phyloP scores from a whole-genome alignment of 30 jellyfish, hydroid and myxozoan species.

The Pelagia noctiluca region DNA sequence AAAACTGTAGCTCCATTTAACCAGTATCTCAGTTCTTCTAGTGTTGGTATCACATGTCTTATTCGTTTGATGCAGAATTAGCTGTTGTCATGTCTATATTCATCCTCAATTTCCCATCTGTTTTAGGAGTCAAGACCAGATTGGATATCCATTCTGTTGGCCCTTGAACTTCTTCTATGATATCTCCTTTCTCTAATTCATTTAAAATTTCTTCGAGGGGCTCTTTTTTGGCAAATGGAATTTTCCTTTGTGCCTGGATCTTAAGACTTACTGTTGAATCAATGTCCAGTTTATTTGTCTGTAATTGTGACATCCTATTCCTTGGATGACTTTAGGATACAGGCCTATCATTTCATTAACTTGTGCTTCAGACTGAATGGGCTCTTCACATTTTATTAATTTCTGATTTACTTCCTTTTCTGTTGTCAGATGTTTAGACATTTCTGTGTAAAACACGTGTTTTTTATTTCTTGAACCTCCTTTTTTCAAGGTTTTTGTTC shows the following conservation, averaged over 20 bases:
- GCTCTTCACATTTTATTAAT: neutral
- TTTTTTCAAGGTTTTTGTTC: neutral
- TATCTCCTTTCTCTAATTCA: constrained; percentile 7
- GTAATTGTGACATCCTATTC: too few species aligned
- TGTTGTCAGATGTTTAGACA: constrained; percentile 22
- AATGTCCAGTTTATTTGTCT: too few species aligned
- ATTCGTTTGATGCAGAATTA: constrained; percentile 52
- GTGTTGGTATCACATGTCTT: constrained; percentile 63
- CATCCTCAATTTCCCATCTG: constrained; percentile 47
- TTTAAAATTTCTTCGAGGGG: too few species aligned
- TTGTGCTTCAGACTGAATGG: constrained; percentile 12
- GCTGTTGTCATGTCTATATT: constrained; percentile 73
- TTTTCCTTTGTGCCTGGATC: neutral
- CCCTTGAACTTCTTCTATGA: constrained; percentile 36
- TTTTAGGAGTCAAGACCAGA: constrained; percentile 58
- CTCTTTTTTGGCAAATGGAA: too few species aligned
- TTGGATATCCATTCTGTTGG: too few species aligned
- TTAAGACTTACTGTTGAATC: too few species aligned
- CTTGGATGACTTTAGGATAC: too few species aligned
- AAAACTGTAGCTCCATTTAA: constrained; percentile 48
- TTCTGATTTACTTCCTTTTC: too few species aligned
- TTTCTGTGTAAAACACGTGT: constrained; percentile 21
- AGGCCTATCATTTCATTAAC: too few species aligned
- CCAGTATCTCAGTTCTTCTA: constrained; percentile 55
- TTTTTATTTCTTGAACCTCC: constrained; percentile 17